Evolutionary conservation across 2,888 invertebrate species (phyloP), one percentile per base, ranked within the genome.

Genomic region (Liopterus haemorrhoidalis): DNA sequence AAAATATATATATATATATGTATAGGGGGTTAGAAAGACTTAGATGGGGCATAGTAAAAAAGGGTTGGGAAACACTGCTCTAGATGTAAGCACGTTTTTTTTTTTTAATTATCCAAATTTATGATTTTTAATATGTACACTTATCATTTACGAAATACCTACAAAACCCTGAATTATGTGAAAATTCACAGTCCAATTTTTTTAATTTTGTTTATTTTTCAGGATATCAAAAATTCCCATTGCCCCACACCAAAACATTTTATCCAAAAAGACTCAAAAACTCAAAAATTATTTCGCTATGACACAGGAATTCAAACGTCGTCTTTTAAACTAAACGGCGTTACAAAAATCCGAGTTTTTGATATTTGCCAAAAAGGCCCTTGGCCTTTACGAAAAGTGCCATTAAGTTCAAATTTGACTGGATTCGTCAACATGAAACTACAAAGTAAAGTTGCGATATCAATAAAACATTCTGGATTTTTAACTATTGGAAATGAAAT

Each of bases 401-500:
- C 58, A 1, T 11, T 46, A 2, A 51, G 52, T 31, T 60, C 62
- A 1, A 48, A 54, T 3, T 51, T 67, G n/a, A 40, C 56, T 14
- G 63, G 60, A n/a, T 59, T 56, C 1, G 49, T 66, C 5, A 54
- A 58, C 9, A 43, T 66, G 18, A 54, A 56, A n/a, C 46, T 66
- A 2, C 46, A 49, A 3, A 61, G 61, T 37, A 52, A 50, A 21
- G 57, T 68, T 2, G 50, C 59, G 22, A 51, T 68, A n/a, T 53
- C 54, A 0, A 54, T 58, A 19, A 50, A 49, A 2, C 61, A 67
- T 28, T 55, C 62, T 2, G 76, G 77, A 1, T 76, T 75, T 54
- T 54, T 78, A 2, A 73, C 71, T 30, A 63, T 75, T 9, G 71
- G 74, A 9, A 66, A 67, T 37, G 62, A 68, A 12, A 52, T 50